Evolutionary conservation across 2,797 vertebrate species (phyloP).

Genomic region (Todus mexicanus): DNA sequence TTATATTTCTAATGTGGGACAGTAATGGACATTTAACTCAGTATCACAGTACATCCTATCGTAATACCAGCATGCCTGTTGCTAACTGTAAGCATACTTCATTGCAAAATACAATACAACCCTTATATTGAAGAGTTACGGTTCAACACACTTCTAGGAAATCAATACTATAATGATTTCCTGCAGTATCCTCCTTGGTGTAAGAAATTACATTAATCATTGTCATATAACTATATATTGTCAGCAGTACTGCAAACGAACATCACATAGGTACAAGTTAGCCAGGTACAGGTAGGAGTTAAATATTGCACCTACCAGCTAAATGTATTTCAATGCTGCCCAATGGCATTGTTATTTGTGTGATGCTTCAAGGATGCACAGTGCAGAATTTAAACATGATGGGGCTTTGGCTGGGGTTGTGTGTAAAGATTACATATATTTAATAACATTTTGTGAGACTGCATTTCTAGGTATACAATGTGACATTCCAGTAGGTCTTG

Average conservation of each 20-base stretch:
- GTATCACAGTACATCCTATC: not conserved
- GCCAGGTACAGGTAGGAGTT: not conserved
- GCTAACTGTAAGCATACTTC: not conserved
- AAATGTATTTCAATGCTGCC: not conserved
- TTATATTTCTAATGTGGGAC: not conserved
- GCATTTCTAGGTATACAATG: not conserved
- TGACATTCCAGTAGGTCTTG: not conserved
- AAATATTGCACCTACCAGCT: fast-evolving
- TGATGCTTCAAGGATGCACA: not conserved
- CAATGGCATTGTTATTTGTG: not conserved
- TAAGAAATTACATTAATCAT: not conserved
- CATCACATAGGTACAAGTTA: not conserved
- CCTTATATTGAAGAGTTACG: not conserved
- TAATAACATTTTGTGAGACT: not conserved
- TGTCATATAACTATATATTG: not conserved
- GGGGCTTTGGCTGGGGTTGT: not conserved
- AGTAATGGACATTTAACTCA: not conserved
- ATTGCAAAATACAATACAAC: not conserved
- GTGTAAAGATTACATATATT: not conserved
- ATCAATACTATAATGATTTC: not conserved
- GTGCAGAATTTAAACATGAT: not conserved
- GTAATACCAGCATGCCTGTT: not conserved
- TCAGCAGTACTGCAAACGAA: not conserved
- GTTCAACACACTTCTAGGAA: not conserved
- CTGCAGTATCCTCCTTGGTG: not conserved